These are phyloP conservation scores for Paguma larvata DNA, from an alignment of 2,797 vertebrate genomes.

Conservation along the genomic window DNA sequence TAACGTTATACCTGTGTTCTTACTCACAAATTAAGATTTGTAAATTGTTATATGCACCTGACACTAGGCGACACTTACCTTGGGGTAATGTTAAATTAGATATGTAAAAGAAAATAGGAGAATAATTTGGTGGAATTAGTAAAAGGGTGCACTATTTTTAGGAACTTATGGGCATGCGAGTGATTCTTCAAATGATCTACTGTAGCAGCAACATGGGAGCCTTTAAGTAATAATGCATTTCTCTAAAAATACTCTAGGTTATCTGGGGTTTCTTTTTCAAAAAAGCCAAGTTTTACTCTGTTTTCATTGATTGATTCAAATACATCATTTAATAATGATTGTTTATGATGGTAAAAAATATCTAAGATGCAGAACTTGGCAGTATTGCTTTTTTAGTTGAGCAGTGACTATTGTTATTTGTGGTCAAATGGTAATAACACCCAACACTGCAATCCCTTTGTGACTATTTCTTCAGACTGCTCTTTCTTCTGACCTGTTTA, in stretches of 20 bases:
- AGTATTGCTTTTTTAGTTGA: neutral
- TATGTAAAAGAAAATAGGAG: neutral
- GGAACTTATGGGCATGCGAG: neutral
- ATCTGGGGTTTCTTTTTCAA: neutral
- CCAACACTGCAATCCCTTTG: neutral
- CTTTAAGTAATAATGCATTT: neutral
- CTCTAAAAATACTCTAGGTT: conserved; percentile 18
- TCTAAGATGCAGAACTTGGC: neutral
- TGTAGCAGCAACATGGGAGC: neutral
- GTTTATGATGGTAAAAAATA: neutral
- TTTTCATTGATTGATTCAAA: conserved; percentile 19
- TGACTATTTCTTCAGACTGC: neutral
- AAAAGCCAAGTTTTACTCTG: neutral
- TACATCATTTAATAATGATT: conserved; percentile 12
- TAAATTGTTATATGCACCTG: neutral
- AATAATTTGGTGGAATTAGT: neutral
- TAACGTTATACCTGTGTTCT: neutral
- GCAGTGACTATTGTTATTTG: neutral
- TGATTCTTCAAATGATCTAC: neutral
- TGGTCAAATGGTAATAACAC: neutral
- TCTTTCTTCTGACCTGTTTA: neutral
- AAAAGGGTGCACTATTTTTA: neutral
- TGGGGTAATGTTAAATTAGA: conserved; percentile 1
- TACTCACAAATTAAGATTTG: conserved; percentile 1
- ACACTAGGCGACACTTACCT: neutral